phyloP scores from a whole-genome alignment of 2,888 invertebrate genomes.

The Bimastos eiseni region DNA sequence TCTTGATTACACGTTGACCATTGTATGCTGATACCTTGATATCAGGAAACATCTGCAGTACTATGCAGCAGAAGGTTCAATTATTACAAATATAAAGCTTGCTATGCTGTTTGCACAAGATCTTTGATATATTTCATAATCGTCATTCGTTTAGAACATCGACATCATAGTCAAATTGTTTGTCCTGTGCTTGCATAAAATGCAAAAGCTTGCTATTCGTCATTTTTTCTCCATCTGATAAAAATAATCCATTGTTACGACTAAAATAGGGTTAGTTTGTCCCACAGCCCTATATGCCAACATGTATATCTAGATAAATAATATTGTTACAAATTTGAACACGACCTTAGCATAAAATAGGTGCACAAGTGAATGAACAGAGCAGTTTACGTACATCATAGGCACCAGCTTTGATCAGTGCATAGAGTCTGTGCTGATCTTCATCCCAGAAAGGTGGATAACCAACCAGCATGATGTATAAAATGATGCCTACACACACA shows the following conservation, averaged over 20 bases:
- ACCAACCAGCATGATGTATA: slow-evolving; percentile 97
- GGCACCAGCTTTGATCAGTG: slow-evolving; percentile 98
- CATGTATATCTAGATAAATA: background rate
- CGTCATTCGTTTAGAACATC: too few relatives aligned
- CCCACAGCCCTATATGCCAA: background rate
- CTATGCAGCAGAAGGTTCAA: too few relatives aligned
- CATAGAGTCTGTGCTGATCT: slow-evolving; percentile 97
- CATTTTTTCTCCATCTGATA: background rate
- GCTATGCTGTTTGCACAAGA: too few relatives aligned
- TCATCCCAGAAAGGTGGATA: slow-evolving; percentile 99
- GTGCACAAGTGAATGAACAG: background rate
- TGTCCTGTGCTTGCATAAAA: background rate
- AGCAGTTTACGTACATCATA: slow-evolving; percentile 80
- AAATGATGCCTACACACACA: slow-evolving; percentile 77
- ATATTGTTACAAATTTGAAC: background rate
- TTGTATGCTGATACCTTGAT: too few relatives aligned
- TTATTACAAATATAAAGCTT: too few relatives aligned
- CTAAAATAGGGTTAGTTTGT: background rate
- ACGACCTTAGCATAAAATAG: background rate
- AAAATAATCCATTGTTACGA: background rate
- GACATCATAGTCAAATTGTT: background rate
- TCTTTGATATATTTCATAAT: too few relatives aligned
- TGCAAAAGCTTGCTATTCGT: background rate
- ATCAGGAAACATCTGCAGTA: too few relatives aligned
- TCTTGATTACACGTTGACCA: too few relatives aligned